These are phyloP conservation scores for Pao palembangensis DNA, from an alignment of 2,113 vertebrate species.

Conservation along the genomic window DNA sequence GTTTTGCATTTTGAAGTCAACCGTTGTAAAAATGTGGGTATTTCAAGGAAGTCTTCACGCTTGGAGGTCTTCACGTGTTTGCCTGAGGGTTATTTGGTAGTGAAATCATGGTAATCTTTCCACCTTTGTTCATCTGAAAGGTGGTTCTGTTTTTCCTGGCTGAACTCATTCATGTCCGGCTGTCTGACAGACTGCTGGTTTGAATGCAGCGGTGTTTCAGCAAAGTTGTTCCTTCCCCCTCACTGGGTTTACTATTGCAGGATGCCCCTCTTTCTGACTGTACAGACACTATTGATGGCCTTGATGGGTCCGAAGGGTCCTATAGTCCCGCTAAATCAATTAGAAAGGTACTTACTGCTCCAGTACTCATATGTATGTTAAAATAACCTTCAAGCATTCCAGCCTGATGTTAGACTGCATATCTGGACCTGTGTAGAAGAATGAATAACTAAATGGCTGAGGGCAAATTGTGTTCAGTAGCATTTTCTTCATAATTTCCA, in stretches of 20 bases:
- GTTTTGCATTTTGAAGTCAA: neutral
- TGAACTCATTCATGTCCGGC: slow-evolving; percentile 19
- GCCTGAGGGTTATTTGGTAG: neutral
- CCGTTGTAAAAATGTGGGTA: too few relatives aligned
- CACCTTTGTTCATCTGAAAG: slow-evolving; percentile 38
- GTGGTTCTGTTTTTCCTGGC: slow-evolving; percentile 20
- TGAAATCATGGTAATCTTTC: slow-evolving; percentile 27
- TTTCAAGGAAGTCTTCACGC: neutral
- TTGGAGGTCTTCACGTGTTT: neutral
- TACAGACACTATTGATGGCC: slow-evolving; percentile 98
- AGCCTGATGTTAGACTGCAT: slow-evolving; percentile 8
- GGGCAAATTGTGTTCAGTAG: too few relatives aligned
- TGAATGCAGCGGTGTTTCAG: slow-evolving; percentile 54
- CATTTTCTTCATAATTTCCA: too few relatives aligned
- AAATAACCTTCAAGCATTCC: slow-evolving; percentile 21
- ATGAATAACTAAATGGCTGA: too few relatives aligned
- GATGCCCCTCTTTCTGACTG: slow-evolving; percentile 99
- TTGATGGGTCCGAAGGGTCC: slow-evolving; percentile 93
- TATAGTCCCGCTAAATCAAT: slow-evolving; percentile 95
- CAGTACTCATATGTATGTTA: slow-evolving; percentile 41
- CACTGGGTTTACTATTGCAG: slow-evolving; percentile 96
- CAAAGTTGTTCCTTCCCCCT: slow-evolving; percentile 82
- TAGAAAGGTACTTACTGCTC: slow-evolving; percentile 95
- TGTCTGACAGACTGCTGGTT: slow-evolving; percentile 24
- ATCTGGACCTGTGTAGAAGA: neutral